Percentiles rank a stretch among this genome's conserved stretches.
Conservation (phyloP, 2,888 invertebrate genomes). For the Hedychridium roseum region DNA sequence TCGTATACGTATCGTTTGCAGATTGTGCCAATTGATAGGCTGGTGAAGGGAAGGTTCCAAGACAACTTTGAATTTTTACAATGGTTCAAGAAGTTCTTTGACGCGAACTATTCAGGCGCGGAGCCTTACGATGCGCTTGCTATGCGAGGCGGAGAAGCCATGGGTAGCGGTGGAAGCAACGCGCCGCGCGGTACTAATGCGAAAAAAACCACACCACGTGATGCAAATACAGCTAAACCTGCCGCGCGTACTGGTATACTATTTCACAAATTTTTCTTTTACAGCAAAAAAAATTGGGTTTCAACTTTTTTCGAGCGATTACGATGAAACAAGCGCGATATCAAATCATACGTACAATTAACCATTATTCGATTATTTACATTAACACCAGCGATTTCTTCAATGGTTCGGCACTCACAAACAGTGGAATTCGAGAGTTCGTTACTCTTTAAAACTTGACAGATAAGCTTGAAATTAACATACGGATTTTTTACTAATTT, state of each 20-base stretch:
- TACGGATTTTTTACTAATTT: no score
- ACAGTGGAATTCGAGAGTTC: no score
- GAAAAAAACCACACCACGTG: constrained; percentile 65
- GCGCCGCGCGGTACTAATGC: constrained; percentile 67
- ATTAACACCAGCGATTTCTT: no score
- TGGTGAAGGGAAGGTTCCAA: constrained; percentile 98
- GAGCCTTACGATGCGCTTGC: constrained; percentile 88
- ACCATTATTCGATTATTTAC: no score
- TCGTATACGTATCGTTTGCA: constrained; percentile 65
- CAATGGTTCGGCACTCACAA: no score
- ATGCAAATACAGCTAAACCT: constrained; percentile 67
- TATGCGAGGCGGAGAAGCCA: constrained; percentile 84
- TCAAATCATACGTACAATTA: no score
- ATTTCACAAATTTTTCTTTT: no score
- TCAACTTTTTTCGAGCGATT: no score
- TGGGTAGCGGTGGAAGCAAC: constrained; percentile 79
- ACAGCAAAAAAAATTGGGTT: no score
- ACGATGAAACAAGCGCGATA: no score
- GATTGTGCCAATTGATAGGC: constrained; percentile 92
- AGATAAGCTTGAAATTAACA: no score
- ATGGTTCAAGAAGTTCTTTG: constrained; percentile 99
- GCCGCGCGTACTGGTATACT: constrained; percentile 72
- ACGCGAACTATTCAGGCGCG: constrained; percentile 95
- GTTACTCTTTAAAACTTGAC: no score
- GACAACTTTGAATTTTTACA: constrained; percentile 99